Base-by-base conservation (phyloP, 2,888 invertebrate genomes). In the Nipponacmea schrenckii region DNA sequence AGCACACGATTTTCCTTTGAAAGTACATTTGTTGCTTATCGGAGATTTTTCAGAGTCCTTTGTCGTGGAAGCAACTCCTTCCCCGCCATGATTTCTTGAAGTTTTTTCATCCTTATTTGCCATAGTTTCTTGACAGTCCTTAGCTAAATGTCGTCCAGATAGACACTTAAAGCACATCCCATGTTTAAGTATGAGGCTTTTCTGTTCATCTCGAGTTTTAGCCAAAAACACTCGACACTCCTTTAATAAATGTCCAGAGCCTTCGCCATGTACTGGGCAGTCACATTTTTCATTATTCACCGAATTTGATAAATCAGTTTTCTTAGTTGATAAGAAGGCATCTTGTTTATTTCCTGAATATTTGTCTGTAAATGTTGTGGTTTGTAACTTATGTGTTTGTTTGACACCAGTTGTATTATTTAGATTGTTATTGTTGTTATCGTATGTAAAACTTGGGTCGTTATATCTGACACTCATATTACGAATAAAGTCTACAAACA, bases 1-100 rank as follows among this genome's bases (percentile, higher is more conserved):
- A 3, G 56, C 50, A 56, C 73, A 77, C 0, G 77, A 77, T 44
- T 66, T 69, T 20, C 72, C 72, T 39, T 15, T 26, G 24, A 68
- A 64, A 45, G 67, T 67, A 62, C 72, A 74, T 24, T 68, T 72
- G 50, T 64, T 44, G 14, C 45, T 56, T 14, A 72, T 50, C 1
- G 17, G 8, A 15, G 20, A n/a, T 45, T 39, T 26, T 1, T 15
- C 0, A n/a, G n/a, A n/a, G n/a, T n/a, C n/a, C n/a, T n/a, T n/a
- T n/a, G n/a, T n/a, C 17, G 2, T 20, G 14, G 17, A 14, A 56
- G 45, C 20, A 15, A n/a, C 26, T 10, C 44, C 44, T 69, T 74
- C 69, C 71, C 69, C 71, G 69, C 69, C 74, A 69, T 72, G 20
- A 65, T 45, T 24, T 20, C 45, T 12, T 39, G n/a, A 17, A 15